phyloP scores from a whole-genome alignment of 2,113 vertebrate genomes.

The Sigmodon hispidus region DNA sequence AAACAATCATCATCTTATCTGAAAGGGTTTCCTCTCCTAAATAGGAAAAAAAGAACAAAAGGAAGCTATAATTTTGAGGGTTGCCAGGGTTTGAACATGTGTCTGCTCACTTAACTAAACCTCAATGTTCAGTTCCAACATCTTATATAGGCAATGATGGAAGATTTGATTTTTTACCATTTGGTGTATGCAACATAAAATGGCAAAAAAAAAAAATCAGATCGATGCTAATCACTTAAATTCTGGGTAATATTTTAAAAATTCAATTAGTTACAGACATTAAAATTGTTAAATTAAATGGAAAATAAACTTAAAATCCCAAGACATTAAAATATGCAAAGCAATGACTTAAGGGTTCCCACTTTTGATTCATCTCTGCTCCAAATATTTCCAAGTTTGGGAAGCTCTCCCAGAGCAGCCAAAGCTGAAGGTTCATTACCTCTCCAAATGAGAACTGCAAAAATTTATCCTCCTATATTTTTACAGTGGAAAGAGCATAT shows the following conservation, averaged over 20 bases:
- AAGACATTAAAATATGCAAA: not conserved
- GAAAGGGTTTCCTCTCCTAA: not conserved
- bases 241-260: not conserved
- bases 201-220: not conserved
- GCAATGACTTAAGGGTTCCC: not conserved
- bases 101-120: not conserved
- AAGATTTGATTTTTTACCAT: not conserved
- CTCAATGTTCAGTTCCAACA: not conserved
- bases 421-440: no score
- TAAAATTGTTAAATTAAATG: not conserved
- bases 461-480: not conserved
- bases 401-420: no score
- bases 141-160: not conserved
- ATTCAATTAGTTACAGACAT: not conserved
- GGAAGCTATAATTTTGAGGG: not conserved
- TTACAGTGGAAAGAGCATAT: not conserved
- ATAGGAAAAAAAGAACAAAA: not conserved
- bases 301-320: not conserved
- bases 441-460: not conserved
- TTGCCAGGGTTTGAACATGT: no score
- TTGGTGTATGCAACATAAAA: not conserved
- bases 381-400: not conserved
- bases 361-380: not conserved
- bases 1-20: not conserved
- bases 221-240: not conserved